Conservation (phyloP, 2,888 invertebrate species). For the Heteromurus nitidus region DNA sequence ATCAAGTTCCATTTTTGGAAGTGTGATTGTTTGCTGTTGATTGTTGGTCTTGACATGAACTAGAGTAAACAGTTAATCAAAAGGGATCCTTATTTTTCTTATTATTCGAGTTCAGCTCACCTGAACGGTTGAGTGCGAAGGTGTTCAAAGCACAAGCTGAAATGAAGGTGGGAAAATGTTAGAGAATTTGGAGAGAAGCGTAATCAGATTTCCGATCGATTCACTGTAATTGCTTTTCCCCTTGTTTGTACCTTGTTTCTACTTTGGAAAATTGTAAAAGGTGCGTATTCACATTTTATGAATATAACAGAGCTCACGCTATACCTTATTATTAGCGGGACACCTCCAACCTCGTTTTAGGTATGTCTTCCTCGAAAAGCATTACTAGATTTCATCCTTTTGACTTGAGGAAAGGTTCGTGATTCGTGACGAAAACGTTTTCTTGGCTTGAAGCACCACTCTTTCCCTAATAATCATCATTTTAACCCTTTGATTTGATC, state of each 20-base stretch:
- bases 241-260: slow-evolving; percentile 46
- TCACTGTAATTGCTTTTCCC: slow-evolving; percentile 32
- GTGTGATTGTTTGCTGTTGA: slow-evolving; percentile 18
- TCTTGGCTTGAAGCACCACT: not conserved
- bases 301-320: not conserved
- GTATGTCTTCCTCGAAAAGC: not conserved
- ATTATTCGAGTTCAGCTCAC: no score
- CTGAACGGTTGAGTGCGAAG: no score
- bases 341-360: not conserved
- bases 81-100: not conserved
- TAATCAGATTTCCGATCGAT: slow-evolving; percentile 51
- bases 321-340: not conserved
- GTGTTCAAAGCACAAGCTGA: slow-evolving; percentile 10
- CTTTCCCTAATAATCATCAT: not conserved
- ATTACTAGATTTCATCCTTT: not conserved
- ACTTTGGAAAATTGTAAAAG: not conserved
- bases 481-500: not conserved
- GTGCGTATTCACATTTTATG: not conserved
- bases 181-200: not conserved
- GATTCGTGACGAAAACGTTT: not conserved
- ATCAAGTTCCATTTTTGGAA: slow-evolving; percentile 17
- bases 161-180: slow-evolving; percentile 22
- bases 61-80: not conserved
- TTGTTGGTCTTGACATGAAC: slow-evolving; percentile 31
- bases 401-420: not conserved